Conservation (phyloP, 1,140 invertebrate genomes). For the Magallana angulata region DNA sequence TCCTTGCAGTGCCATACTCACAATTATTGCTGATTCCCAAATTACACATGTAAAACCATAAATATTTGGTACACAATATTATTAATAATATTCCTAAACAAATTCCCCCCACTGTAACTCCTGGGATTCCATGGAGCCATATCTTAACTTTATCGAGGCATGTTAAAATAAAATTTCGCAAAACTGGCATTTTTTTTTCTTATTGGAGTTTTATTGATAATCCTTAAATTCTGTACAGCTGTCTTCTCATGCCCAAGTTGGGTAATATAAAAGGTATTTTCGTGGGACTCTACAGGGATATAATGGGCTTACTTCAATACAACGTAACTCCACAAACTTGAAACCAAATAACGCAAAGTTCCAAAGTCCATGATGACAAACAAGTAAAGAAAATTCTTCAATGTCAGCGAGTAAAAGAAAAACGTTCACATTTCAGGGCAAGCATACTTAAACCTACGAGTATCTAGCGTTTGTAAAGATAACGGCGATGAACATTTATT, state of each 20-base stretch:
- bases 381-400: background rate
- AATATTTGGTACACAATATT: too few species aligned
- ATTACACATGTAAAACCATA: too few species aligned
- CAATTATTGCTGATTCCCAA: too few species aligned
- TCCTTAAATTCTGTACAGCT: background rate
- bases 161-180: background rate
- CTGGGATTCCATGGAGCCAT: background rate
- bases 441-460: background rate
- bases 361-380: conserved; percentile 1
- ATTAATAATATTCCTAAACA: too few species aligned
- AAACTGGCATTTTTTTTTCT: conserved; percentile 9
- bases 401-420: background rate
- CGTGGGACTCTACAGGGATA: background rate
- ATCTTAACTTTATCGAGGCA: background rate
- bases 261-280: background rate
- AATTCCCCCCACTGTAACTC: too few species aligned
- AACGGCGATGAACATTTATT: background rate
- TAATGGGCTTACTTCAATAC: conserved; percentile 10
- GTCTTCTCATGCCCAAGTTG: background rate
- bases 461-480: background rate
- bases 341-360: background rate
- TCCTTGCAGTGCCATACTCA: too few species aligned
- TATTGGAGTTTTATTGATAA: conserved; percentile 30
- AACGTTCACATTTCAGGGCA: background rate
- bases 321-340: conserved; percentile 1